These are phyloP conservation scores for Agrypnia vestita DNA, from an alignment of 1,140 invertebrate species.

Conservation along the genomic window DNA sequence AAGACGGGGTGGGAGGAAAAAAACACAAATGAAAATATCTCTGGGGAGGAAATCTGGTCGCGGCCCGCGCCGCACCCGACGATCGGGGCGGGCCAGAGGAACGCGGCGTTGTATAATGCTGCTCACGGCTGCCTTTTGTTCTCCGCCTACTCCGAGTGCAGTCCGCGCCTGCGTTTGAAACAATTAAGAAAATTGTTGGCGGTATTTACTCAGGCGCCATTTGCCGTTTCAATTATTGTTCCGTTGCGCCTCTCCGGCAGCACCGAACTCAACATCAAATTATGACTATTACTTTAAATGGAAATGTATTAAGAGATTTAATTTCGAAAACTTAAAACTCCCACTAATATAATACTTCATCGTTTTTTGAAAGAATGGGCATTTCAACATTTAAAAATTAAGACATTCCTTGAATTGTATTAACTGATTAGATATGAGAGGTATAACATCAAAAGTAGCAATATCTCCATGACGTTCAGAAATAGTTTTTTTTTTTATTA, in stretches of 20 bases:
- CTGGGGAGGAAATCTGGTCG: background rate
- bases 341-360: too few relatives aligned
- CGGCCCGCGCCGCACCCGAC: background rate
- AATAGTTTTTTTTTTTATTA: too few relatives aligned
- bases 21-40: conserved; percentile 38
- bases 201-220: conserved; percentile 46
- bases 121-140: conserved; percentile 33
- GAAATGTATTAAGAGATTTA: conserved; percentile 25
- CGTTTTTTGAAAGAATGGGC: too few relatives aligned
- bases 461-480: too few relatives aligned
- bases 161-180: conserved; percentile 51
- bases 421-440: too few relatives aligned
- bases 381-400: too few relatives aligned
- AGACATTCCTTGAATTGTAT: too few relatives aligned
- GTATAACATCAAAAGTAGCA: too few relatives aligned
- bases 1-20: conserved; percentile 23
- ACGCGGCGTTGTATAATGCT: conserved; percentile 39
- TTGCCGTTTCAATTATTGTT: conserved; percentile 42
- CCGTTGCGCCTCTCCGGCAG: conserved; percentile 5
- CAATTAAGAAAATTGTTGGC: conserved; percentile 59
- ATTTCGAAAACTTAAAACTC: too few relatives aligned
- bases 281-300: conserved; percentile 34
- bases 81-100: conserved; percentile 3
- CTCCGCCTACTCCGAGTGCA: conserved; percentile 36
- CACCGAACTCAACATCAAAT: conserved; percentile 29